Evolutionary conservation across 2,113 vertebrate species (phyloP).

Genomic region (Melanerpes aurifrons): DNA sequence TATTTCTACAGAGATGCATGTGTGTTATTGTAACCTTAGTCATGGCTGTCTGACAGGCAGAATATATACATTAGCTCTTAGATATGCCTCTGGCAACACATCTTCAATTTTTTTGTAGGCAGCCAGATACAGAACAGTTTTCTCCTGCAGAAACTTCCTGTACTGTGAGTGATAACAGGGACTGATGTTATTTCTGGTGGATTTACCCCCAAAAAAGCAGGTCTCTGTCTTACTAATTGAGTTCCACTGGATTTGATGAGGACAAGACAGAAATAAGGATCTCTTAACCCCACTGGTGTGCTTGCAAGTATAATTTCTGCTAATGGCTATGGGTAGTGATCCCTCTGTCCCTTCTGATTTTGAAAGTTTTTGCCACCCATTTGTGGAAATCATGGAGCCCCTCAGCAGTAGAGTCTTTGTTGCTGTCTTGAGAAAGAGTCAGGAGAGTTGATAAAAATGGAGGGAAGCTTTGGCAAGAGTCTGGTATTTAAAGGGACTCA

Average conservation of each 20-base stretch:
- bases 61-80: background rate
- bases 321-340: background rate
- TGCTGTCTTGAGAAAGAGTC: background rate
- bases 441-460: background rate
- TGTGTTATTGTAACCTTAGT: background rate
- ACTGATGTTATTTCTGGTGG: background rate
- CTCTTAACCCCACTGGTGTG: background rate
- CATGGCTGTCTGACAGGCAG: background rate
- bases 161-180: background rate
- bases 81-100: background rate
- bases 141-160: background rate
- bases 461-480: background rate
- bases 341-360: background rate
- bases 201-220: background rate
- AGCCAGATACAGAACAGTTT: background rate
- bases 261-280: background rate
- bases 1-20: background rate
- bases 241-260: background rate
- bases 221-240: background rate
- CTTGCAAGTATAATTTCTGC: background rate
- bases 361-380: background rate
- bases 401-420: background rate
- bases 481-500: background rate
- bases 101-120: background rate
- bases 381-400: background rate